Conservation (phyloP, 2,797 vertebrate species). For the Sebastolobus altivelis region DNA sequence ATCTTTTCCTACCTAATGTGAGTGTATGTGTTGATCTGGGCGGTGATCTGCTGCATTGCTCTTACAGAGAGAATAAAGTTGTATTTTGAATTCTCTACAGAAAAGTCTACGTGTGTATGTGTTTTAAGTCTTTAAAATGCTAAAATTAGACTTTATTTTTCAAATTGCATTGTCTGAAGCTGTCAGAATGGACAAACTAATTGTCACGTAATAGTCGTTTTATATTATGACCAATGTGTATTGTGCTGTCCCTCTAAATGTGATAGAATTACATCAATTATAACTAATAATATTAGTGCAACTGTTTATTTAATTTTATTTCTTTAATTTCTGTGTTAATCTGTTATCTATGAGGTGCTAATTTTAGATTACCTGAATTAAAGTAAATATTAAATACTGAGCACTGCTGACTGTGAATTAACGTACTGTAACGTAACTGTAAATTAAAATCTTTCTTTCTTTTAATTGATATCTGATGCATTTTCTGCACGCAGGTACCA, state of each 20-base stretch:
- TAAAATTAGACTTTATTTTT: not conserved
- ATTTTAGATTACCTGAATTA: slow-evolving; percentile 10
- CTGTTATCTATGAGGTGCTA: not conserved
- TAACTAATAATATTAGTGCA: not conserved
- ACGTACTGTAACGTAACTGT: not conserved
- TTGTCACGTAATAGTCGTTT: not conserved
- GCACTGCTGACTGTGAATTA: not conserved
- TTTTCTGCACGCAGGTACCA: not conserved
- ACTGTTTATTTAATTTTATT: not conserved
- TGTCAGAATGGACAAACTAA: not conserved
- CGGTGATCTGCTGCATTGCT: not conserved
- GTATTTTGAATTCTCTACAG: not conserved
- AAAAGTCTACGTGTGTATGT: not conserved
- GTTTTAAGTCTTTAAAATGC: not conserved
- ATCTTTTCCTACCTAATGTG: not conserved
- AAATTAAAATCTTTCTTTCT: not conserved
- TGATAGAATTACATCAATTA: not conserved
- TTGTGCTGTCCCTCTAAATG: not conserved
- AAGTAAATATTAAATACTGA: not conserved
- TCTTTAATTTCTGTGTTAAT: not conserved
- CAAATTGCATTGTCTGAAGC: not conserved
- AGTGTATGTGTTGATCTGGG: not conserved
- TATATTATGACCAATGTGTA: no score
- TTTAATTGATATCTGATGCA: not conserved
- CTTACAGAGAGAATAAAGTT: not conserved